Percentiles rank a stretch among this genome's conserved stretches.
Conservation (phyloP, 53 echinoderm and acorn worm species). For the Actinopyga echinites region DNA sequence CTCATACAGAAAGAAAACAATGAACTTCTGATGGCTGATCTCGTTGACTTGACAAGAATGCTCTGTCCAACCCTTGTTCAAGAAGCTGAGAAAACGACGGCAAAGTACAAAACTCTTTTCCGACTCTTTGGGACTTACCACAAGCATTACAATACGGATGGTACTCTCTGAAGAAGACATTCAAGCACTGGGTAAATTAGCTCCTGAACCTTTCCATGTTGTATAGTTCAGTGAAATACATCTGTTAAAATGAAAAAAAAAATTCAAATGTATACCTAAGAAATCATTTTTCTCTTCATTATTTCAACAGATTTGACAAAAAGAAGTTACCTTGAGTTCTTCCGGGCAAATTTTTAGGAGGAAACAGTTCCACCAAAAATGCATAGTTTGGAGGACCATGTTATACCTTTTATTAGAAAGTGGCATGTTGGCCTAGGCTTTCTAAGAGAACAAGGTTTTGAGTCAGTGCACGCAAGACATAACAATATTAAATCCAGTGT, state of each 20-base stretch:
- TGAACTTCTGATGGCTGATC: background rate
- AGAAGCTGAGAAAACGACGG: background rate
- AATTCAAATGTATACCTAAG: background rate
- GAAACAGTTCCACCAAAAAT: background rate
- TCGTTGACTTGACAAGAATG: background rate
- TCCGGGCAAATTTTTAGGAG: background rate
- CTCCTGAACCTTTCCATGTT: background rate
- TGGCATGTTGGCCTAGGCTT: constrained; percentile 5
- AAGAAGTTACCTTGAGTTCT: background rate
- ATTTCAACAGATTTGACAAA: background rate
- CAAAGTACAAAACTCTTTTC: background rate
- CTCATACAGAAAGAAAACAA: background rate
- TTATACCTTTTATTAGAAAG: background rate
- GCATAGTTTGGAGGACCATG: background rate
- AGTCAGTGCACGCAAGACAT: background rate
- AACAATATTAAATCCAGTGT: background rate
- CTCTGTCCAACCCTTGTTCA: background rate
- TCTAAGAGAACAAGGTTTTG: background rate
- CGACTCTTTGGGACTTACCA: background rate
- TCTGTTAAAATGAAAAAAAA: background rate
- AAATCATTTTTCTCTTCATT: background rate
- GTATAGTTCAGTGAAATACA: background rate
- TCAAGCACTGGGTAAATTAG: background rate
- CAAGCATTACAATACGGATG: background rate
- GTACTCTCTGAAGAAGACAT: background rate